Base-by-base conservation (phyloP, 2,113 vertebrate species). In the Glaucidium brasilianum region DNA sequence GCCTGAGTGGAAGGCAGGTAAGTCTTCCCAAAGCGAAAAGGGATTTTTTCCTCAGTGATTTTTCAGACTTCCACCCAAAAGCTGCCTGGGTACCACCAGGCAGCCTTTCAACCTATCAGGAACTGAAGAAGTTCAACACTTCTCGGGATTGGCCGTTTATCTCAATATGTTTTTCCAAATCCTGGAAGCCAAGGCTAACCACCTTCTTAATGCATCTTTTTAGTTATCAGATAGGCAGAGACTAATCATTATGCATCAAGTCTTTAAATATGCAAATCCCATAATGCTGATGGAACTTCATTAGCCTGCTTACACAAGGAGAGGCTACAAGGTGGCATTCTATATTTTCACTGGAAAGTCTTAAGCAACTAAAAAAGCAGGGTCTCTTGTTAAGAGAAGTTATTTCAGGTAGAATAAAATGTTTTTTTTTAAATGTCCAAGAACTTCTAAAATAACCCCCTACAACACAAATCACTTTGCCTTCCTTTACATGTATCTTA, bases 41-140 rank as follows among this genome's bases (percentile, higher is more conserved):
- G 0, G 3, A 32, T 32, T 60, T 5, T 67, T 43, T 7, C 9
- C 34, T 32, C 5, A 2, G 1, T 17, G 10, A 39, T 79, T 79
- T 73, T 45, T 41, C 29, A 77, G 58, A 69, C 25, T 66, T 78
- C 27, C 22, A 67, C 49, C 12, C 35, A 73, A 43, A 20, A 6
- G 11, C 17, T 67, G 12, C 55, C 55, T 73, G 15, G 7, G 45
- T 66, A 67, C 35, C 32, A 71, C 15, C 68, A 93, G n/a, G n/a
- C 2, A 71, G 62, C 6, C 43, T 85, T 75, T 43, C 20, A 88
- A 72, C 6, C 67, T 49, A 55, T 2, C 12, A 75, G 35, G 59
- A 87, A 77, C 0, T 86, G 10, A 69, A 56, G 39, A 73, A 68
- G 11, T 71, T 83, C 43, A 71, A 18, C 12, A 30, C 2, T 0